These are phyloP conservation scores for Phataginus tetradactyla DNA, from an alignment of 2,797 vertebrate genomes.

Conservation along the genomic window DNA sequence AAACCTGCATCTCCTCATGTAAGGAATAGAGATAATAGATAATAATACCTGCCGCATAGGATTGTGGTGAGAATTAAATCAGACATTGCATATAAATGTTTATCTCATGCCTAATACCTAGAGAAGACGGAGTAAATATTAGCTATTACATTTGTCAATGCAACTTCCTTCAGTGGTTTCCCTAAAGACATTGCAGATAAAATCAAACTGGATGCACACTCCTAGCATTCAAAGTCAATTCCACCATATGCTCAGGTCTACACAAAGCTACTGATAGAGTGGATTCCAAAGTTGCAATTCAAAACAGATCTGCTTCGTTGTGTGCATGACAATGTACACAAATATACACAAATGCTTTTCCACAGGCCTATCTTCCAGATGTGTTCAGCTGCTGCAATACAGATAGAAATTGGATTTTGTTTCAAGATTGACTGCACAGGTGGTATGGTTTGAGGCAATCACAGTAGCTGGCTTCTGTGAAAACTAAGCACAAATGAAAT, in stretches of 20 bases:
- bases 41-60: not conserved
- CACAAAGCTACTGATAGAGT: not conserved
- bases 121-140: not conserved
- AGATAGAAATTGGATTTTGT: not conserved
- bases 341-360: not conserved
- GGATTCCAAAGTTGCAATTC: not conserved
- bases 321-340: not conserved
- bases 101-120: not conserved
- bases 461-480: not conserved
- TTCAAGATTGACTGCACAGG: not conserved
- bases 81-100: not conserved
- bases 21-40: not conserved
- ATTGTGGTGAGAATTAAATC: not conserved
- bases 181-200: not conserved
- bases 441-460: not conserved
- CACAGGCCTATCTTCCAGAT: not conserved
- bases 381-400: not conserved
- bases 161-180: not conserved
- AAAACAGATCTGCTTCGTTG: not conserved
- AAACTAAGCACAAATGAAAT: not conserved
- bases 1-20: slow-evolving; percentile 29
- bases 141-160: not conserved
- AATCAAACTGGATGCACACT: not conserved
- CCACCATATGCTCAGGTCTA: not conserved
- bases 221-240: not conserved